Conservation (phyloP, 2,113 vertebrate genomes). For the Stigmatopora nigra region DNA sequence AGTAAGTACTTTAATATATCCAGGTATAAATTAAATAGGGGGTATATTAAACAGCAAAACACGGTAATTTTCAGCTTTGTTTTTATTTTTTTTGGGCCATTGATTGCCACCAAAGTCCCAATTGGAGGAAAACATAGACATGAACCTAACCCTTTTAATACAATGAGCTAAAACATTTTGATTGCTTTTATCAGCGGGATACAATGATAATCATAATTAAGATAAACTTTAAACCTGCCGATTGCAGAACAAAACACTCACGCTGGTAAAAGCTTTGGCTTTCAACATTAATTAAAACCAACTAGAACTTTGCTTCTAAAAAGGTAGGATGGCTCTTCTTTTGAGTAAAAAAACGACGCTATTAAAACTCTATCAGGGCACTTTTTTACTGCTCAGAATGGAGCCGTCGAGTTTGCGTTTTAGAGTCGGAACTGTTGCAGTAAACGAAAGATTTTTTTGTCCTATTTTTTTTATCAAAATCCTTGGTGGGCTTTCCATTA, state of each 20-base stretch:
- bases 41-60: too few species aligned
- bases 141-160: too few species aligned
- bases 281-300: not conserved
- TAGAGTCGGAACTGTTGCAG: not conserved
- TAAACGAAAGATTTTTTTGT: not conserved
- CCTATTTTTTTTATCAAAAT: not conserved
- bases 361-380: not conserved
- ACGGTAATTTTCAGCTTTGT: too few species aligned
- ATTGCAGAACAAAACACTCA: not conserved
- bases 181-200: too few species aligned
- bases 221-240: not conserved
- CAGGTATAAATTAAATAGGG: too few species aligned
- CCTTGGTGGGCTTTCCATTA: not conserved
- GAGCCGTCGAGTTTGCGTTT: not conserved
- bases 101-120: too few species aligned
- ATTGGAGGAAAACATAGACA: too few species aligned
- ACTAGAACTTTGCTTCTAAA: not conserved
- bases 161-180: too few species aligned
- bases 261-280: not conserved
- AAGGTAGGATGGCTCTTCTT: not conserved
- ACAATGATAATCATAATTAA: too few species aligned
- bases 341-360: not conserved
- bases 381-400: not conserved
- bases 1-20: too few species aligned
- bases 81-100: too few species aligned